Evolutionary conservation across 2,113 vertebrate species (phyloP).

Genomic region (Andinoacara biseriatus): DNA sequence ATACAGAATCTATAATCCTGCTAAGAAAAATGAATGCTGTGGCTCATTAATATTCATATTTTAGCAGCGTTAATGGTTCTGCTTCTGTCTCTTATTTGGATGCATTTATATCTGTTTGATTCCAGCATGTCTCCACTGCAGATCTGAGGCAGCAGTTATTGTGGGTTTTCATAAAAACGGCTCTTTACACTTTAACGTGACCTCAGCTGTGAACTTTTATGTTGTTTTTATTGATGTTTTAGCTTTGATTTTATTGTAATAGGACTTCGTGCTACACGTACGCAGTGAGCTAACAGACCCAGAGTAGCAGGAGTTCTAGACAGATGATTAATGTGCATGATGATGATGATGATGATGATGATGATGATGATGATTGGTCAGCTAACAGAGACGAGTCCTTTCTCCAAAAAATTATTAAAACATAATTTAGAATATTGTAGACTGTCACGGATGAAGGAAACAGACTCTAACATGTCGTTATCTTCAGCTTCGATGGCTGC

Average conservation of each 20-base stretch:
- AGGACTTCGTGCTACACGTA: no score
- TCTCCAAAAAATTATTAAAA: rapidly evolving
- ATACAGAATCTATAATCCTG: background rate
- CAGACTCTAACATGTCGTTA: background rate
- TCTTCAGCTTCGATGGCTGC: background rate
- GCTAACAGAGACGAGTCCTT: rapidly evolving
- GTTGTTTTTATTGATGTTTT: no score
- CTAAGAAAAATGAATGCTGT: background rate
- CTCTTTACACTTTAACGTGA: no score
- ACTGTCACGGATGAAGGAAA: rapidly evolving
- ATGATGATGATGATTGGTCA: background rate
- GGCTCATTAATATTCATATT: background rate
- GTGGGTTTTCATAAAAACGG: no score
- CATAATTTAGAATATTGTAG: background rate
- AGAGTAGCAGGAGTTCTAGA: background rate
- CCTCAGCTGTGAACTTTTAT: no score
- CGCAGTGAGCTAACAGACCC: background rate
- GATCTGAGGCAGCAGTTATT: no score
- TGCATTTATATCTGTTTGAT: background rate
- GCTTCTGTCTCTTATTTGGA: background rate
- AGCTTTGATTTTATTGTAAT: no score
- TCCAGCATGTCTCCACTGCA: background rate
- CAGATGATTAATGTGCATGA: background rate
- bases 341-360: background rate
- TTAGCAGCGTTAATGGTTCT: rapidly evolving